Conservation (phyloP, 2,888 invertebrate genomes). For the Netelia melanura region DNA sequence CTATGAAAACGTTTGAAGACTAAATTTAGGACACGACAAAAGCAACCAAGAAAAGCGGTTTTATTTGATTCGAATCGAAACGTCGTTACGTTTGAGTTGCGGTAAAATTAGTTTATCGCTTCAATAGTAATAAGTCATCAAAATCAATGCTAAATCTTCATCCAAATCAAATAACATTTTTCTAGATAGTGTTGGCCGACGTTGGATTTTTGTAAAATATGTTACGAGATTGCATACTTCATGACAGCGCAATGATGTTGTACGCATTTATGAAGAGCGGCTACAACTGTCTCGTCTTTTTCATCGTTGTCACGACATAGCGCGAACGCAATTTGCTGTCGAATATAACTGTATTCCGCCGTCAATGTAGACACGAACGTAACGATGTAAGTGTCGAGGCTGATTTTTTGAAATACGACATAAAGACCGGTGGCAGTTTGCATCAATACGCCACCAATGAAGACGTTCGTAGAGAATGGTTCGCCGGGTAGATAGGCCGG, state of each 20-base stretch:
- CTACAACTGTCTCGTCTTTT: slow-evolving; percentile 11
- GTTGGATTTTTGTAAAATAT: no score
- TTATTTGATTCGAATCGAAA: neutral
- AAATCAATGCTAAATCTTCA: no score
- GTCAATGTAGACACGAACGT: slow-evolving; percentile 71
- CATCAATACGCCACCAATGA: slow-evolving; percentile 56
- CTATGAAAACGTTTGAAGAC: neutral
- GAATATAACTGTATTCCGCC: slow-evolving; percentile 74
- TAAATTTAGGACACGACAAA: no score
- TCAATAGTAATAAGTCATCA: no score
- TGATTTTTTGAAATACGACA: slow-evolving; percentile 67
- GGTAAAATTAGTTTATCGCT: no score
- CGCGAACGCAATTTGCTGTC: slow-evolving; percentile 56
- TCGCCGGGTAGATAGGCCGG: no score
- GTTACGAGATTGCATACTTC: slow-evolving; percentile 17
- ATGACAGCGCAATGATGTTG: slow-evolving; percentile 50
- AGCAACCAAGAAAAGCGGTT: neutral
- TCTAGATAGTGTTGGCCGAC: no score
- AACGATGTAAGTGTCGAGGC: slow-evolving; percentile 73
- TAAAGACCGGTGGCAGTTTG: slow-evolving; percentile 55
- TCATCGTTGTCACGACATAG: slow-evolving; percentile 40
- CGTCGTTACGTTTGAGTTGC: no score
- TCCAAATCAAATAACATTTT: no score
- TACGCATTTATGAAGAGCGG: slow-evolving; percentile 35
- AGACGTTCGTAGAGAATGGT: slow-evolving; percentile 62